Percentiles rank a stretch among this genome's conserved stretches.
phyloP scores from a whole-genome alignment of 2,113 vertebrate genomes.

The Chionodraco myersi region DNA sequence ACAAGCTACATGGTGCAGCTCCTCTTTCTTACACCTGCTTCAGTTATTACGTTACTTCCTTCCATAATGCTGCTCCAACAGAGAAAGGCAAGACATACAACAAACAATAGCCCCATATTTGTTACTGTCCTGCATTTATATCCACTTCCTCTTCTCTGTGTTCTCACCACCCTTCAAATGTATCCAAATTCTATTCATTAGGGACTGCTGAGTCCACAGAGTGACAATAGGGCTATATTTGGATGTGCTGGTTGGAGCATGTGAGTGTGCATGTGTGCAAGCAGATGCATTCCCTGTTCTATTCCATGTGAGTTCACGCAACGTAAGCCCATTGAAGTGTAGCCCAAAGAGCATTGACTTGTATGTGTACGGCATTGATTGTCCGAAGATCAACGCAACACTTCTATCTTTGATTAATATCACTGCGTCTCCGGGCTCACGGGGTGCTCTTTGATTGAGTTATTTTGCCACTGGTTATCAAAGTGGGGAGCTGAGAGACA shows the following conservation, averaged over 20 bases:
- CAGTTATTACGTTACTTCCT: slow-evolving; percentile 47
- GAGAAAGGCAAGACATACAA: slow-evolving; percentile 22
- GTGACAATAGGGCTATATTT: slow-evolving; percentile 68
- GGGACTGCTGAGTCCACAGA: slow-evolving; percentile 57
- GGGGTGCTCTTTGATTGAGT: slow-evolving; percentile 69
- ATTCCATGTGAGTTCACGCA: slow-evolving; percentile 32
- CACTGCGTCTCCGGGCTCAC: slow-evolving; percentile 42
- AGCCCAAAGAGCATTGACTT: slow-evolving; percentile 53
- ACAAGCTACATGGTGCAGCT: slow-evolving; percentile 51
- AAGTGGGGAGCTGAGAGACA: slow-evolving; percentile 56
- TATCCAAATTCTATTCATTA: slow-evolving; percentile 53
- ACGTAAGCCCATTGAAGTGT: slow-evolving; percentile 30
- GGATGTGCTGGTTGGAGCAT: slow-evolving; percentile 39
- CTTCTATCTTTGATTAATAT: slow-evolving; percentile 76
- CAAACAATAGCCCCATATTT: slow-evolving; percentile 4
- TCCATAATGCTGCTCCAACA: slow-evolving; percentile 48
- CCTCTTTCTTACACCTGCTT: slow-evolving; percentile 53
- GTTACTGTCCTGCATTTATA: slow-evolving; percentile 4
- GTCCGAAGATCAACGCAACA: slow-evolving; percentile 67
- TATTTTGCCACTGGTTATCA: slow-evolving; percentile 66
- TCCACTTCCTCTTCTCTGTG: slow-evolving; percentile 17
- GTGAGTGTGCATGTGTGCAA: slow-evolving; percentile 2
- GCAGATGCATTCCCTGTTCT: slow-evolving; percentile 26
- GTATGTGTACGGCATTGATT: slow-evolving; percentile 68
- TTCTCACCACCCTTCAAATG: slow-evolving; percentile 38